A percentile compares a stretch with the other conserved stretches of the same genome.
These are phyloP conservation scores for Sterna hirundo DNA, from an alignment of 2,113 vertebrate species.

Conservation along the genomic window DNA sequence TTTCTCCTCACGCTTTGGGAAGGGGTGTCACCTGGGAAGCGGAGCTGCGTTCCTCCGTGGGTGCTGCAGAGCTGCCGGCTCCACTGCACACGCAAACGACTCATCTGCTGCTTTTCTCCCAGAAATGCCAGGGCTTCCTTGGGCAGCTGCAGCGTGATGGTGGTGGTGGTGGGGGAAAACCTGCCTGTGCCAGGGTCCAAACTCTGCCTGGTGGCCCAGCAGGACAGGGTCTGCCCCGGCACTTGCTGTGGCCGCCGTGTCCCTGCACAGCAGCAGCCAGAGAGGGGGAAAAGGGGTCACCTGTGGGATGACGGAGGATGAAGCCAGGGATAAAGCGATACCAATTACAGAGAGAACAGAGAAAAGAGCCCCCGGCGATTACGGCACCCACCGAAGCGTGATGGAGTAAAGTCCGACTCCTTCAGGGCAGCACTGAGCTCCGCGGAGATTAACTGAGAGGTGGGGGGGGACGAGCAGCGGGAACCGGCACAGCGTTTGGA, in stretches of 20 bases:
- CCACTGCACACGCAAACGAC: accelerated
- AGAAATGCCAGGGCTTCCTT: background rate
- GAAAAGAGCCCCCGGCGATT: background rate
- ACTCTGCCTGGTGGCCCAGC: background rate
- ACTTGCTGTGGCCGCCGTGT: background rate
- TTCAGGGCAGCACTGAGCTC: background rate
- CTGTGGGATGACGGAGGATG: background rate
- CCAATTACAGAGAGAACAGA: background rate
- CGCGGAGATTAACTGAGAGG: background rate
- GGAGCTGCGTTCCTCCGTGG: background rate
- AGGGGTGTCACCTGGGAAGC: background rate
- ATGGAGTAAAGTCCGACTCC: background rate
- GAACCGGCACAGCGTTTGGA: background rate
- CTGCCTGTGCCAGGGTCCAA: background rate
- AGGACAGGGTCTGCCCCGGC: too few relatives aligned
- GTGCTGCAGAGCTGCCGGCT: background rate
- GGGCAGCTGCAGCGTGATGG: background rate
- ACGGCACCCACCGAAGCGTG: background rate
- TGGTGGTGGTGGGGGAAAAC: accelerated
- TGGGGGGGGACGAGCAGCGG: background rate
- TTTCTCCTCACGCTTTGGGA: background rate
- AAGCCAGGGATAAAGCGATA: background rate
- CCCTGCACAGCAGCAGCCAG: background rate
- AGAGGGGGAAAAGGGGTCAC: background rate
- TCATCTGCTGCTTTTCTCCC: background rate